phyloP scores from a whole-genome alignment of 1,140 invertebrate genomes.

The Trachelipus rathkii region DNA sequence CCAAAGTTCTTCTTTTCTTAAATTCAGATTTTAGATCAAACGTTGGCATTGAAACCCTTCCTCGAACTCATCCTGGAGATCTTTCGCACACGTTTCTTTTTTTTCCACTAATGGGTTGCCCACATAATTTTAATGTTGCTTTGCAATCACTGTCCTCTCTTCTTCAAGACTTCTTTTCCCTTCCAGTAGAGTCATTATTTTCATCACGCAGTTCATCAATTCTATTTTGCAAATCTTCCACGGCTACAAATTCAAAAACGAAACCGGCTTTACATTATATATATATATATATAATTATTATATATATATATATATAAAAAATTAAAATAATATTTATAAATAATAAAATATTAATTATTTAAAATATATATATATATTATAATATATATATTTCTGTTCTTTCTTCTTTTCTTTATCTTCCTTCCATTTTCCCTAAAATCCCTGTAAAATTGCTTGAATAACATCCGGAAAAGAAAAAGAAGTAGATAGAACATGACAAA shows the following conservation, averaged over 20 bases:
- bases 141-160: slow-evolving; percentile 20
- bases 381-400: no score
- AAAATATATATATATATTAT: no score
- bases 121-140: slow-evolving; percentile 16
- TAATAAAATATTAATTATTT: no score
- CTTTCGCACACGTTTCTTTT: slow-evolving; percentile 12
- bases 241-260: slow-evolving; percentile 38
- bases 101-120: slow-evolving; percentile 2
- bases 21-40: slow-evolving; percentile 30
- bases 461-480: no score
- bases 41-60: slow-evolving; percentile 26
- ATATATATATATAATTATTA: background rate
- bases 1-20: slow-evolving; percentile 21
- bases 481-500: no score
- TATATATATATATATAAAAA: background rate
- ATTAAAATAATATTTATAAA: background rate
- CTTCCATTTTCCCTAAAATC: no score
- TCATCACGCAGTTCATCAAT: slow-evolving; percentile 41
- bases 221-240: slow-evolving; percentile 40
- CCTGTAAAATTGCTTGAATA: no score
- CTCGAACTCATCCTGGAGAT: no score
- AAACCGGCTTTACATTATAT: slow-evolving; percentile 35
- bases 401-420: no score
- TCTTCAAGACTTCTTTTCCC: slow-evolving; percentile 23
- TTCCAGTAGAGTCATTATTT: slow-evolving; percentile 27